Conservation (phyloP, 2,888 invertebrate species). For the Leptothorax acervorum region DNA sequence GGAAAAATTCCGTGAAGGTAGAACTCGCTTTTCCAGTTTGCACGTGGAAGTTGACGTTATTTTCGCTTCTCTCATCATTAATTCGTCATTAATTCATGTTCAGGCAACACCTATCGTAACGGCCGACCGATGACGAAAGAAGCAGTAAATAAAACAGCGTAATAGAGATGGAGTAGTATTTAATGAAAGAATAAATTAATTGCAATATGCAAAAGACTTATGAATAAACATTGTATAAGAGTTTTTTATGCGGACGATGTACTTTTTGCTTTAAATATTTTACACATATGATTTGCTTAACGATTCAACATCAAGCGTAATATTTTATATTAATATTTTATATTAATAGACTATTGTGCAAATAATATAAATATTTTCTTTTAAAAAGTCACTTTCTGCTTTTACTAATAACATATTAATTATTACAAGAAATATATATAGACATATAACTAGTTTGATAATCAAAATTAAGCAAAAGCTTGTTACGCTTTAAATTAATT, state of each 20-base stretch:
- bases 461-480: neutral
- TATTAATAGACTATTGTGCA: neutral
- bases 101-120: neutral
- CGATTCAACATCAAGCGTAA: neutral
- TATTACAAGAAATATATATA: neutral
- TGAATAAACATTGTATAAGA: constrained; percentile 16
- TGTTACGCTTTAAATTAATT: neutral
- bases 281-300: constrained; percentile 5
- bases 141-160: neutral
- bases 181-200: neutral
- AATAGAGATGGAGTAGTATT: neutral
- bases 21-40: constrained; percentile 18
- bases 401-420: neutral
- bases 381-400: neutral
- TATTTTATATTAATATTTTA: neutral
- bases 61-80: constrained; percentile 5
- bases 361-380: neutral
- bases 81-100: neutral
- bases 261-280: neutral
- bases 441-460: neutral
- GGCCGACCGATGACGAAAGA: neutral
- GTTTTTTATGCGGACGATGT: neutral
- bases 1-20: neutral
- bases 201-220: neutral
- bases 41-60: neutral